A percentile compares a stretch with the other conserved stretches of the same genome.
Evolutionary conservation across 2,888 invertebrate genomes (phyloP).

Genomic region (Rutpela maculata): DNA sequence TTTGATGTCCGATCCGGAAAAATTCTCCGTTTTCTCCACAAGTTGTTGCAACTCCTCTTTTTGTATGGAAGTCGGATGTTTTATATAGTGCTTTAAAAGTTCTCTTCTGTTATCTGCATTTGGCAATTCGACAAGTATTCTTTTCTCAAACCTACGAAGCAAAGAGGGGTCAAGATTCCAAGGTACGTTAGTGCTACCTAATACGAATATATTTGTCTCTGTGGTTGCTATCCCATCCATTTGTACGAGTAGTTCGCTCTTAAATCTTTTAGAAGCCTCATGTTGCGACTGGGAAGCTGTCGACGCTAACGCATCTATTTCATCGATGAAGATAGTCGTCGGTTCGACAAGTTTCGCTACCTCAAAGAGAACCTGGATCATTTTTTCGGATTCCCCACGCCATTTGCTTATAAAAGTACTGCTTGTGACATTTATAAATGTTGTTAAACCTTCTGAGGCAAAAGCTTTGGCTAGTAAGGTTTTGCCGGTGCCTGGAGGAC

Average conservation of each 20-base stretch:
- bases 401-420: conserved; percentile 95
- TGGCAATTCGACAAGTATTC: conserved; percentile 88
- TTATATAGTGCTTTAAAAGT: conserved; percentile 81
- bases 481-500: conserved; percentile 87
- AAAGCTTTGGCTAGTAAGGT: conserved; percentile 93
- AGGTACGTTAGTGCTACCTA: conserved; percentile 94
- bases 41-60: conserved; percentile 72
- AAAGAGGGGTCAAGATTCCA: conserved; percentile 95
- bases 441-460: conserved; percentile 85
- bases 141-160: conserved; percentile 90
- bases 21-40: conserved; percentile 81
- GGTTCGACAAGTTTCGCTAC: conserved; percentile 87
- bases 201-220: conserved; percentile 82
- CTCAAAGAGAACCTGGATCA: conserved; percentile 91
- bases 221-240: conserved; percentile 85
- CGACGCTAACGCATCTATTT: conserved; percentile 90
- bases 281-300: conserved; percentile 83
- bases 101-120: conserved; percentile 79
- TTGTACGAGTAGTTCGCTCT: conserved; percentile 91
- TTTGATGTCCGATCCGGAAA: conserved; percentile 92
- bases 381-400: conserved; percentile 97
- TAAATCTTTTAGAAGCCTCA: conserved; percentile 91
- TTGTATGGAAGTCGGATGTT: conserved; percentile 67
- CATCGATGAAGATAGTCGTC: conserved; percentile 94
- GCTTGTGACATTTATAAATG: conserved; percentile 94